A percentile compares a stretch with the other conserved stretches of the same genome.
These are phyloP conservation scores for Pogona vitticeps DNA, from an alignment of 2,113 vertebrate genomes.

Conservation along the genomic window DNA sequence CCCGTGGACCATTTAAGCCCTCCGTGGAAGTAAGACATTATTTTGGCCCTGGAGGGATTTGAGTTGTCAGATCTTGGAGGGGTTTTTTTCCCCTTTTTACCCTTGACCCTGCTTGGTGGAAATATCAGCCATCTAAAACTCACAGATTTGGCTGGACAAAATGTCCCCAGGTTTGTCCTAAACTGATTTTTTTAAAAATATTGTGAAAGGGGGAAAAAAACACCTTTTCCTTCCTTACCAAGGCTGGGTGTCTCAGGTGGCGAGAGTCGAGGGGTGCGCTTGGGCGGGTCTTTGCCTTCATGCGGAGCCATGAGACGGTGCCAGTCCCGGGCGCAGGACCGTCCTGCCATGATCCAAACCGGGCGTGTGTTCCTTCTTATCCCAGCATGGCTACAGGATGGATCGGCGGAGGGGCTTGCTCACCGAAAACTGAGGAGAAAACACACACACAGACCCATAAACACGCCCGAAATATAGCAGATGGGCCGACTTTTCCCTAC, in stretches of 20 bases:
- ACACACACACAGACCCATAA: no score
- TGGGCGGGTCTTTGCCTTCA: not conserved
- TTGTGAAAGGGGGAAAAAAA: no score
- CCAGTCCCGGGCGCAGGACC: not conserved
- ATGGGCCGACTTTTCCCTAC: not conserved
- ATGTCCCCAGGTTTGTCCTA: no score
- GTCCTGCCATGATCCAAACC: conserved; percentile 32
- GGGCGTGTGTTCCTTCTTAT: not conserved
- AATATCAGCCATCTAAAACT: no score
- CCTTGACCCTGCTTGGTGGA: no score
- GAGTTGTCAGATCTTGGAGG: no score
- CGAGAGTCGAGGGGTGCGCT: accelerated
- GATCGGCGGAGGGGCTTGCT: accelerated
- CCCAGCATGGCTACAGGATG: conserved; percentile 24
- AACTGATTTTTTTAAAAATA: no score
- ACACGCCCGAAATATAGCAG: not conserved
- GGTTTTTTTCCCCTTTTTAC: no score
- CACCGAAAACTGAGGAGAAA: not conserved
- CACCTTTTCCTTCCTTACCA: conserved; percentile 31
- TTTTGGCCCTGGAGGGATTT: no score
- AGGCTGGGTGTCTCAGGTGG: not conserved
- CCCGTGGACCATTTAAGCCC: no score
- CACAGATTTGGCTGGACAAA: no score
- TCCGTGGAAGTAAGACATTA: no score
- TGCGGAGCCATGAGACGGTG: conserved; percentile 15